A percentile compares a stretch with the other conserved stretches of the same genome.
These are phyloP conservation scores for Quadriops clusia DNA, from an alignment of 2,888 invertebrate genomes.

Conservation along the genomic window DNA sequence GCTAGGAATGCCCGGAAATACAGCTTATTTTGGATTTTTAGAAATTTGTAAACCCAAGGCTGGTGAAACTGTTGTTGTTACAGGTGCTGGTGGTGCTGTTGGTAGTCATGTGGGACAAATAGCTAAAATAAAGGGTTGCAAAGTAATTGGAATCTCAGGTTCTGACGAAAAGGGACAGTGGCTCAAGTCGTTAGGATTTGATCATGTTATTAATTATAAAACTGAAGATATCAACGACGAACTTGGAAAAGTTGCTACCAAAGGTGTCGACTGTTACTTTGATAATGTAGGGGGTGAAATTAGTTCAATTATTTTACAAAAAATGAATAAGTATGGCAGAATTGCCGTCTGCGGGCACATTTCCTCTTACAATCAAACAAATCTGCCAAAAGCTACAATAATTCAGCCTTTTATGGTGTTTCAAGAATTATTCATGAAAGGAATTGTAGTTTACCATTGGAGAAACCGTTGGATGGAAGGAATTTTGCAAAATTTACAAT, in stretches of 20 bases:
- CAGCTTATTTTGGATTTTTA: slow-evolving; percentile 62
- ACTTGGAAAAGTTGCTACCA: slow-evolving; percentile 49
- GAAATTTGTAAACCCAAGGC: slow-evolving; percentile 58
- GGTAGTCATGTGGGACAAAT: slow-evolving; percentile 70
- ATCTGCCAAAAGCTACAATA: slow-evolving; percentile 30
- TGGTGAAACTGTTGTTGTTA: slow-evolving; percentile 63
- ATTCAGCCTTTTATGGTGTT: slow-evolving; percentile 44
- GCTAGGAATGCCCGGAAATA: slow-evolving; percentile 60
- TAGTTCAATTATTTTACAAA: slow-evolving; percentile 44
- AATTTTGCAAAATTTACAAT: slow-evolving; percentile 46
- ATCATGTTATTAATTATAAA: slow-evolving; percentile 64
- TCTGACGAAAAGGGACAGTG: slow-evolving; percentile 58
- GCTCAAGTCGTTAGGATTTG: slow-evolving; percentile 55
- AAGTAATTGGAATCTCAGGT: slow-evolving; percentile 60
- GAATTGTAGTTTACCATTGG: slow-evolving; percentile 47
- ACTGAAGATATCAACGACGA: slow-evolving; percentile 38
- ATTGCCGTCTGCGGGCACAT: slow-evolving; percentile 56
- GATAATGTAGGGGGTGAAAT: slow-evolving; percentile 45
- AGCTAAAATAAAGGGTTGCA: slow-evolving; percentile 58
- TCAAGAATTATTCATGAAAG: slow-evolving; percentile 50
- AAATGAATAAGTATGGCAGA: slow-evolving; percentile 52
- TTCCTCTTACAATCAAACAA: slow-evolving; percentile 45
- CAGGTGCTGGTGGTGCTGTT: slow-evolving; percentile 67
- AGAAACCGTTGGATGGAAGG: slow-evolving; percentile 46
- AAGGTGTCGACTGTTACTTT: slow-evolving; percentile 15